These are phyloP conservation scores for Hyposoter dolosus DNA, from an alignment of 2,888 invertebrate genomes.

Conservation along the genomic window DNA sequence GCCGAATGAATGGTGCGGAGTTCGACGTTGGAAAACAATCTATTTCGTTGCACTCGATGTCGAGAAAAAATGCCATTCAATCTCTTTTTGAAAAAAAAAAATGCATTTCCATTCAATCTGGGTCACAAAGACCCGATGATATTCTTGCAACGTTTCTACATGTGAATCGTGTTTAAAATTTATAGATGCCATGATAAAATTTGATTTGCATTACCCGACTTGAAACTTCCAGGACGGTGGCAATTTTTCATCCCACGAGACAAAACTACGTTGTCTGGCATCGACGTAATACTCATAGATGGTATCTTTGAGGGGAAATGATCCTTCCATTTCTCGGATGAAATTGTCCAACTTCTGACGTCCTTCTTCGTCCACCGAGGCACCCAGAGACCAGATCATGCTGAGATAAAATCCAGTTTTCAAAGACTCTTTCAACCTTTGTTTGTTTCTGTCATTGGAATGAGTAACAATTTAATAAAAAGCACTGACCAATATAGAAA, in stretches of 20 bases:
- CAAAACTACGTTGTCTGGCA: conserved; percentile 88
- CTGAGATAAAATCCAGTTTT: conserved; percentile 81
- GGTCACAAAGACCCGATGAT: background rate
- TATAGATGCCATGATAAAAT: conserved; percentile 68
- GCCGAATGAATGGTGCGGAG: background rate
- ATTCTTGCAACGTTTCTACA: background rate
- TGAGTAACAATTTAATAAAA: conserved; percentile 2
- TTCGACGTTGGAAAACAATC: background rate
- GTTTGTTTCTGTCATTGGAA: background rate
- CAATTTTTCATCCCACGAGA: conserved; percentile 93
- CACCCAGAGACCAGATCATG: conserved; percentile 94
- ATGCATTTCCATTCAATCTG: background rate
- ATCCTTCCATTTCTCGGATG: conserved; percentile 91
- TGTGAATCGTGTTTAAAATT: background rate
- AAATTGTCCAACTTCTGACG: conserved; percentile 92
- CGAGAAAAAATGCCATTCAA: background rate
- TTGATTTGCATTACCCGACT: conserved; percentile 85
- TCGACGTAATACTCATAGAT: conserved; percentile 97
- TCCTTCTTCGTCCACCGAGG: conserved; percentile 92
- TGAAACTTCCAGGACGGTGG: conserved; percentile 91
- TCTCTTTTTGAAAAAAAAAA: background rate
- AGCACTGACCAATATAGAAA: conserved; percentile 89
- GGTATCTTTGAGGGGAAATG: conserved; percentile 94
- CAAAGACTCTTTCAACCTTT: background rate
- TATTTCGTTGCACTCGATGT: background rate